These are phyloP conservation scores for Oxyteleia sp. DNA, from an alignment of 2,888 invertebrate genomes.

Conservation along the genomic window DNA sequence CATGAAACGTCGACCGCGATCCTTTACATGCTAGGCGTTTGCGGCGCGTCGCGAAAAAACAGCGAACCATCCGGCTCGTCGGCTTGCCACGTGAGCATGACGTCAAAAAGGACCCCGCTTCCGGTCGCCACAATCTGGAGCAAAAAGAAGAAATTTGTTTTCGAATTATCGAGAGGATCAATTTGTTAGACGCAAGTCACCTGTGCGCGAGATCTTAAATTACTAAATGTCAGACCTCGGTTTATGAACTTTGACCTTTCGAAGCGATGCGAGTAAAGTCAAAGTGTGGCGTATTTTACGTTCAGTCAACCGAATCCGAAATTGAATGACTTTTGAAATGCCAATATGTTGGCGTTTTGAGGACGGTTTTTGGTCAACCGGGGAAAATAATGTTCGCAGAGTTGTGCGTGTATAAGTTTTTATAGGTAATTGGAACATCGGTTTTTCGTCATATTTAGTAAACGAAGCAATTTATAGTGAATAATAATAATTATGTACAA, in stretches of 20 bases:
- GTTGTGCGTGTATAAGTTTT: too few relatives aligned
- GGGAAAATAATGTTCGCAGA: too few relatives aligned
- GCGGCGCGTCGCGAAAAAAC: constrained; percentile 52
- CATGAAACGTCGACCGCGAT: not conserved
- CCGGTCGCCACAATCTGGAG: constrained; percentile 17
- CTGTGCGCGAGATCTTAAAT: not conserved
- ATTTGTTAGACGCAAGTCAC: not conserved
- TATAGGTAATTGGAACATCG: too few relatives aligned
- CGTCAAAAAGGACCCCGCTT: constrained; percentile 39
- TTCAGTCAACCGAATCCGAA: not conserved
- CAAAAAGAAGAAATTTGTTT: not conserved
- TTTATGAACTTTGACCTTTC: constrained; percentile 18
- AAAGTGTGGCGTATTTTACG: not conserved
- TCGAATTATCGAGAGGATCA: not conserved
- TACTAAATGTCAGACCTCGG: constrained; percentile 3
- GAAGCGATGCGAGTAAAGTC: not conserved
- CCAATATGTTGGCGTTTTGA: constrained; percentile 10
- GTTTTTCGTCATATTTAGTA: too few relatives aligned
- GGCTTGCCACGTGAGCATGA: constrained; percentile 76
- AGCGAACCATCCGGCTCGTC: constrained; percentile 77
- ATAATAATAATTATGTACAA: too few relatives aligned
- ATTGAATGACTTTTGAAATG: constrained; percentile 1
- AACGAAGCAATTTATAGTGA: too few relatives aligned
- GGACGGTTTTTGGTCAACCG: too few relatives aligned
- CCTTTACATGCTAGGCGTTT: constrained; percentile 64